phyloP scores from a whole-genome alignment of 2,113 vertebrate genomes.

The Coryphaenoides rupestris region DNA sequence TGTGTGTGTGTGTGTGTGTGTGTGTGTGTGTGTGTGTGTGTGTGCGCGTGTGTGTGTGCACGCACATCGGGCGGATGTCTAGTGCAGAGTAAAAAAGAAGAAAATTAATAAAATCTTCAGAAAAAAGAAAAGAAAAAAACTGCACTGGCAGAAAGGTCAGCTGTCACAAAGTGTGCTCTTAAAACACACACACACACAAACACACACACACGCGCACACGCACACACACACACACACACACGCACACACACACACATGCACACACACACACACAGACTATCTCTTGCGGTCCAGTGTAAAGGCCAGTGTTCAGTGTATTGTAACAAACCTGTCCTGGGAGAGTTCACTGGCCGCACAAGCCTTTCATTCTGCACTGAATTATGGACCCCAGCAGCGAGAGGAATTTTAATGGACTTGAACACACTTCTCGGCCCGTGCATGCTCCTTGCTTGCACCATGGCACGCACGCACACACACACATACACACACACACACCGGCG shows the following conservation, averaged over 20 bases:
- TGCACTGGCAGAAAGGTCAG: not conserved
- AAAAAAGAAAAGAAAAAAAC: not conserved
- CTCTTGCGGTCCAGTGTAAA: not conserved
- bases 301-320: not conserved
- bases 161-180: not conserved
- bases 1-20: not conserved
- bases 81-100: not conserved
- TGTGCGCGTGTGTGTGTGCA: slow-evolving; percentile 13
- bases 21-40: not conserved
- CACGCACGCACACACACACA: not conserved
- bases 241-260: slow-evolving; percentile 7
- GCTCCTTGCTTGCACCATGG: not conserved
- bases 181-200: not conserved
- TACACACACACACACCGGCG: too few relatives aligned
- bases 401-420: not conserved
- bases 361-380: not conserved
- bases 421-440: not conserved
- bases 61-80: not conserved
- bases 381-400: not conserved
- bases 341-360: not conserved
- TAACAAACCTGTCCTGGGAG: not conserved
- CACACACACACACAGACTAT: not conserved
- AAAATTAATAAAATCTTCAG: not conserved
- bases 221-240: slow-evolving; percentile 1
- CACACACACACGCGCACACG: not conserved